phyloP scores from a whole-genome alignment of 1,140 invertebrate species.

The Neodiprion lecontei region DNA sequence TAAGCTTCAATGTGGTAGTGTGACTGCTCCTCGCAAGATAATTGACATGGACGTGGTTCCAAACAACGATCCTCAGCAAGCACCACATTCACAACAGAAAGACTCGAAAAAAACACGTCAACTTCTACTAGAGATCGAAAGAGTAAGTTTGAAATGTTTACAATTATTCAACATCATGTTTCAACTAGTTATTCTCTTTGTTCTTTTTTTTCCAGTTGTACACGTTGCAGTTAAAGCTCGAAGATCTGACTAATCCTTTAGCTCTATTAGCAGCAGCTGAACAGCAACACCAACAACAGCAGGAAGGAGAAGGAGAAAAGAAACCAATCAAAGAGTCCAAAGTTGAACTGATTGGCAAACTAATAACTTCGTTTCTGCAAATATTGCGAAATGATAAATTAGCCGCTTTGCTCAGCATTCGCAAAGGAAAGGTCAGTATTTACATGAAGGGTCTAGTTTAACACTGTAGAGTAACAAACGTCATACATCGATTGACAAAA shows the following conservation, averaged over 20 bases:
- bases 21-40: conserved; percentile 92
- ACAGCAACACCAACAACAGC: conserved; percentile 56
- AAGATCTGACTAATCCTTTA: conserved; percentile 76
- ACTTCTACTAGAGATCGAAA: conserved; percentile 82
- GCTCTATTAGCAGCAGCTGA: conserved; percentile 69
- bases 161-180: conserved; percentile 13
- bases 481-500: conserved; percentile 7
- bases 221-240: conserved; percentile 72
- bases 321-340: conserved; percentile 69
- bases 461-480: conserved; percentile 1
- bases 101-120: conserved; percentile 75
- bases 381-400: conserved; percentile 71
- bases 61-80: conserved; percentile 63
- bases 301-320: conserved; percentile 53
- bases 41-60: conserved; percentile 86
- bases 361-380: conserved; percentile 49
- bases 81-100: conserved; percentile 54
- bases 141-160: conserved; percentile 53
- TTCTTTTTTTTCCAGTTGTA: conserved; percentile 60
- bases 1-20: conserved; percentile 86
- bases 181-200: conserved; percentile 10
- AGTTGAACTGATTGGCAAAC: conserved; percentile 60
- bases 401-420: conserved; percentile 70
- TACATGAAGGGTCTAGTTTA: conserved; percentile 16
- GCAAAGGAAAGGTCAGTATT: conserved; percentile 73